phyloP scores from a whole-genome alignment of 2,888 invertebrate species.

The Auanema sp. region DNA sequence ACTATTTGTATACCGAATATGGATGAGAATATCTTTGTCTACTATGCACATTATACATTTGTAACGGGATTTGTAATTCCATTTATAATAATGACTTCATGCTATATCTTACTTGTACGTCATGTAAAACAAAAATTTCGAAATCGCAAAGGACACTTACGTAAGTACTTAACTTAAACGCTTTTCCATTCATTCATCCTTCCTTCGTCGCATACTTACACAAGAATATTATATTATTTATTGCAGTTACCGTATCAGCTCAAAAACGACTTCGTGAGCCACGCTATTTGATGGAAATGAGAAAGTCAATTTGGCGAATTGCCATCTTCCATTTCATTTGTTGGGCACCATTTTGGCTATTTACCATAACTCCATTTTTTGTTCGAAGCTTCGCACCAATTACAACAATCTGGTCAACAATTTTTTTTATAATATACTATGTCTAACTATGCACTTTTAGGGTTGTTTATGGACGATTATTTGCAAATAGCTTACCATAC shows the following conservation, averaged over 20 bases:
- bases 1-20: slow-evolving; percentile 33
- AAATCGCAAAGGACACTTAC: slow-evolving; percentile 25
- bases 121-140: slow-evolving; percentile 52
- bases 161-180: neutral
- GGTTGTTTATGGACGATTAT: slow-evolving; percentile 38
- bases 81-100: slow-evolving; percentile 51
- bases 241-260: slow-evolving; percentile 13
- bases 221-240: too few species aligned
- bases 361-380: slow-evolving; percentile 40
- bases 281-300: slow-evolving; percentile 51
- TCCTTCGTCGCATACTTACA: neutral
- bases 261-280: slow-evolving; percentile 33
- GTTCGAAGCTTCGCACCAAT: slow-evolving; percentile 11
- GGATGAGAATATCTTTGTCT: slow-evolving; percentile 33
- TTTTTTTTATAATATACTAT: neutral
- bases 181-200: neutral
- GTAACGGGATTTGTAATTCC: slow-evolving; percentile 47
- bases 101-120: slow-evolving; percentile 53
- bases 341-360: slow-evolving; percentile 56
- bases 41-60: slow-evolving; percentile 52
- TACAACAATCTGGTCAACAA: neutral
- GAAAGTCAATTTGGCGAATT: slow-evolving; percentile 53
- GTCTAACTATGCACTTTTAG: slow-evolving; percentile 21
- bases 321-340: slow-evolving; percentile 56
- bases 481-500: slow-evolving; percentile 55